Evolutionary conservation across 2,888 invertebrate genomes (phyloP).

Genomic region (Odontothrips loti): DNA sequence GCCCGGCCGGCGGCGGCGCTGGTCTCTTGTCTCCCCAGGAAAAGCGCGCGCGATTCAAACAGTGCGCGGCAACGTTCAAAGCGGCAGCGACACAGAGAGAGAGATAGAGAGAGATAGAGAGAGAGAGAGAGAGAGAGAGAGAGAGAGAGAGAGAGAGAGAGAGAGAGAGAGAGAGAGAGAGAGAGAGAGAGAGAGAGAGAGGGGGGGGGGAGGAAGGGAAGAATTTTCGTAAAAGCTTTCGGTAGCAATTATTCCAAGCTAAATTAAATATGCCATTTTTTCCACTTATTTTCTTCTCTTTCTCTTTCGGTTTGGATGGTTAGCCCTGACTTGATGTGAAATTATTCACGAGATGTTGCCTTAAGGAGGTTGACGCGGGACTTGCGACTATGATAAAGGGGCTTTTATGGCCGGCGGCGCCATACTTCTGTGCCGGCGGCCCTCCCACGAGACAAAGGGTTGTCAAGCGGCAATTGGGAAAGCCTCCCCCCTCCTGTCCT

Average conservation of each 20-base stretch:
- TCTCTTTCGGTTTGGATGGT: too few relatives aligned
- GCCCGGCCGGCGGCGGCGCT: background rate
- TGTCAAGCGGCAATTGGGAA: background rate
- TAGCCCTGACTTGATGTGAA: too few relatives aligned
- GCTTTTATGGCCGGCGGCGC: too few relatives aligned
- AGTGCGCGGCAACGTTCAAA: background rate
- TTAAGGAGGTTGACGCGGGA: too few relatives aligned
- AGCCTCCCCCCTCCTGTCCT: background rate
- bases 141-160: background rate
- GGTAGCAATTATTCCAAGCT: too few relatives aligned
- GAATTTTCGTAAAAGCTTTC: too few relatives aligned
- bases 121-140: background rate
- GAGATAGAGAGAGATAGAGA: background rate
- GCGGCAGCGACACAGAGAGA: background rate
- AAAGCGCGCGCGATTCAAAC: background rate
- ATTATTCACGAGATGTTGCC: too few relatives aligned
- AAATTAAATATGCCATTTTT: background rate
- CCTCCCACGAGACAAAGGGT: background rate
- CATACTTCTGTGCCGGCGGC: too few relatives aligned
- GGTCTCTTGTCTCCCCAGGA: background rate
- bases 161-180: background rate
- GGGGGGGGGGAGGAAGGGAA: background rate
- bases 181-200: background rate
- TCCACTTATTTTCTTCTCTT: too few relatives aligned
- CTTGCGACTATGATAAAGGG: too few relatives aligned